These are phyloP conservation scores for Cyprinodon variegatus DNA, from an alignment of 2,113 vertebrate species.

Conservation along the genomic window DNA sequence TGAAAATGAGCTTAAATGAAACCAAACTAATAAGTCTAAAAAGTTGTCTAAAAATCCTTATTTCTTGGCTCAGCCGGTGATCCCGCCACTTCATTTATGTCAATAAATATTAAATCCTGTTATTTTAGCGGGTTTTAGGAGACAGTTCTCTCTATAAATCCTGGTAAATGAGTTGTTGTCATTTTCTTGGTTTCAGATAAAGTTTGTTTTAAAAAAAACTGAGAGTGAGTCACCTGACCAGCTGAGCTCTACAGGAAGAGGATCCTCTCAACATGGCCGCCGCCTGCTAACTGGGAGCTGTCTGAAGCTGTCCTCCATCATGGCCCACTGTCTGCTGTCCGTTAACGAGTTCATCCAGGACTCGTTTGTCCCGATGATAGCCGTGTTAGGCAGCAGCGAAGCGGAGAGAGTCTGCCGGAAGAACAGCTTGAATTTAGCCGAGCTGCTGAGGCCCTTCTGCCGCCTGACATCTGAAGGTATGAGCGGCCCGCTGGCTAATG, in stretches of 20 bases:
- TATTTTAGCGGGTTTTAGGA: too few relatives aligned
- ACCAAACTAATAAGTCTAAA: too few relatives aligned
- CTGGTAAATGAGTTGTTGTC: too few relatives aligned
- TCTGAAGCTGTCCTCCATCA: constrained; percentile 53
- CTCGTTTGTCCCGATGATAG: constrained; percentile 95
- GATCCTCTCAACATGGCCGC: constrained; percentile 62
- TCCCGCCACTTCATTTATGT: too few relatives aligned
- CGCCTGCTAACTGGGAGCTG: constrained; percentile 25
- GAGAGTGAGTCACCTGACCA: constrained; percentile 68
- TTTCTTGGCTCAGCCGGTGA: too few relatives aligned
- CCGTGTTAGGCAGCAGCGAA: constrained; percentile 93
- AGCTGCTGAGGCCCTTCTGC: constrained; percentile 94
- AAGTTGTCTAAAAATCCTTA: too few relatives aligned
- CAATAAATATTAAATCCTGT: too few relatives aligned
- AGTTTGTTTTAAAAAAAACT: not conserved
- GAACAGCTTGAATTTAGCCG: constrained; percentile 92
- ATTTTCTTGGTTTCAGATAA: not conserved
- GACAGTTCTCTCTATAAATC: too few relatives aligned
- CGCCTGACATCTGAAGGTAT: constrained; percentile 96
- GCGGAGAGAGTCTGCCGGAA: constrained; percentile 90
- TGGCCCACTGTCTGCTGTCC: constrained; percentile 95
- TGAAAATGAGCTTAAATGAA: too few relatives aligned
- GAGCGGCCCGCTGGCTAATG: constrained; percentile 29
- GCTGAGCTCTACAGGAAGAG: constrained; percentile 65
- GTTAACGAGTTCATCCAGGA: constrained; percentile 98